Evolutionary conservation across 2,113 vertebrate genomes (phyloP), one percentile per base, ranked within the genome.

Genomic region (zebrafish (Danio rerio)): DNA sequence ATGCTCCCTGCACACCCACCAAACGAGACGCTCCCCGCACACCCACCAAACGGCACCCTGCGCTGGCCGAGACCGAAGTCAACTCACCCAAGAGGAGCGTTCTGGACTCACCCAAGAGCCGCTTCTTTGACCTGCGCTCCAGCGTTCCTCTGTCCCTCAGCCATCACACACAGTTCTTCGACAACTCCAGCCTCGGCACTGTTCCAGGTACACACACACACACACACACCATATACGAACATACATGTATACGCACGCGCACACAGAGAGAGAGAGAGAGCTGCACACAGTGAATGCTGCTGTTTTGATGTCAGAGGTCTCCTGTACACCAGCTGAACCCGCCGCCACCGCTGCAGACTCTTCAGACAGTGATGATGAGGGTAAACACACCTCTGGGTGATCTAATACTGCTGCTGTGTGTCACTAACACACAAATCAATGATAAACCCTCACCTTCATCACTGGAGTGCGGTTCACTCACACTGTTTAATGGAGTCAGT

Each of bases 151-250:
- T 92, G 0, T 71, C 80, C 0, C 80, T 81, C 69, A 73, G 21
- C 56, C 74, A 81, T 52, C 90, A 93, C 65, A 92, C 74, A 18
- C 90, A 89, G 80, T 95, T 94, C 87, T 95, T 94, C 8, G 92
- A 95, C 59, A 93, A 95, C 88, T 92, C 92, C 11, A 55, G 7
- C 21, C 91, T 95, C 0, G 92, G 91, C 12, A 86, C 80, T 5
- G 10, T 84, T 65, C 81, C 92, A 88, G 93, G 93, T 95, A 82
- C 31, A 31, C 31, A 31, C 31, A 31, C 3, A 31, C 50, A n/a
- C 0, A 21, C 4, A 9, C 6, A 13, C 16, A 16, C 55, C n/a
- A n/a, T n/a, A n/a, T n/a, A n/a, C n/a, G n/a, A n/a, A n/a, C n/a
- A n/a, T n/a, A 58, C 55, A 16, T 31, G n/a, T 31, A 31, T 31